Base-by-base conservation (phyloP, 1,140 invertebrate species). In the Coboldia fuscipes region DNA sequence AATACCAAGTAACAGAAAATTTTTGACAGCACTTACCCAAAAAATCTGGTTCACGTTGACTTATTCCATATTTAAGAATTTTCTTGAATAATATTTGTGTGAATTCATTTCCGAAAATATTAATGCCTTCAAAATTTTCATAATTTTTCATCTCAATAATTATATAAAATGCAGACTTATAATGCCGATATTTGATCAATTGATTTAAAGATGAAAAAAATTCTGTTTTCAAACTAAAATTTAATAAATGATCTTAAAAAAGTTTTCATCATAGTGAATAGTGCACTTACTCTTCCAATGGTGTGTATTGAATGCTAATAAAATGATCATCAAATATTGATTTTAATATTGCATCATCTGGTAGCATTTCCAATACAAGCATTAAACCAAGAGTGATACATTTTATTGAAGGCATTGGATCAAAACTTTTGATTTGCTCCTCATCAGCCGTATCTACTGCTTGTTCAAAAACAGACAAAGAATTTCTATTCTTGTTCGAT, bases 141-240 rank as follows among this genome's bases (percentile, higher is more conserved):
- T 45, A 51, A 5, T 48, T 41, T 4, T 51, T 36, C 13, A 54
- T 23, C 35, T 47, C 45, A 29, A 51, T 48, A 12, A 44, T 38
- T 34, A 54, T 52, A n/a, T 41, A 39, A 21, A 54, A 54, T 48
- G 46, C 53, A 7, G 42, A 35, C 28, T 43, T 43, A 17, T 54
- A 45, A 20, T 50, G 45, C 35, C 54, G 54, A 8, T 41, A 40
- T 39, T 51, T 54, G 17, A 45, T 41, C 5, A 54, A 35, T 23
- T 47, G 35, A 26, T 54, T 51, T 23, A 54, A 13, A 0, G 48
- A 51, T 19, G 34, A 22, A 24, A 52, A 50, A 36, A 54, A 54
- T 36, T 52, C 44, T 4, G 41, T 13, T 18, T 45, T 48, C 0
- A 14, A 20, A 24, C 36, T 37, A 9, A 40, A 24, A 18, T 50